A percentile compares a stretch with the other conserved stretches of the same genome.
phyloP scores from a whole-genome alignment of 2,888 invertebrate species.

The Periphyllus acericola region DNA sequence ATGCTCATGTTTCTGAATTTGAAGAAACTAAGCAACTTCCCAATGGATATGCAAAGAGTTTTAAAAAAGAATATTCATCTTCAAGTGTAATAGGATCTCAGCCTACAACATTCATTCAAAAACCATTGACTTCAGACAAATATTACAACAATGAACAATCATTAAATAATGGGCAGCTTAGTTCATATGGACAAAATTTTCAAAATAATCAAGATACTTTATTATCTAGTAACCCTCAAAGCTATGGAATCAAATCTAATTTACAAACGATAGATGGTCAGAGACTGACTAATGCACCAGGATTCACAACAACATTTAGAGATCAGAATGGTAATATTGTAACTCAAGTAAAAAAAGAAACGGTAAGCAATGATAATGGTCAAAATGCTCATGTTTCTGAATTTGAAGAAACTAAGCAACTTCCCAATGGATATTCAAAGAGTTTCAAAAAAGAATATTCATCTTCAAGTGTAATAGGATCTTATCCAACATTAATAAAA shows the following conservation, averaged over 20 bases:
- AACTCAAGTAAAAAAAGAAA: conserved; percentile 57
- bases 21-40: too few relatives aligned
- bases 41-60: too few relatives aligned
- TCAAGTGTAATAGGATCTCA: conserved; percentile 25
- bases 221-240: not conserved
- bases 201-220: not conserved
- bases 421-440: too few relatives aligned
- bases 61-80: conserved; percentile 51
- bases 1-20: conserved; percentile 21
- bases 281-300: conserved; percentile 4
- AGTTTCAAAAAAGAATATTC: conserved; percentile 54
- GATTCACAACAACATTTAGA: conserved; percentile 34
- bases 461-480: conserved; percentile 27
- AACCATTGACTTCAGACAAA: not conserved
- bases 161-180: not conserved
- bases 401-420: too few relatives aligned
- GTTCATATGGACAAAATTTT: too few relatives aligned
- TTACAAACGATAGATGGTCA: not conserved
- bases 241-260: not conserved
- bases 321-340: too few relatives aligned
- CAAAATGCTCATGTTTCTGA: conserved; percentile 28
- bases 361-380: conserved; percentile 38
- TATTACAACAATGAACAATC: not conserved
- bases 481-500: conserved; percentile 13
- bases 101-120: conserved; percentile 28